These are phyloP conservation scores for Dreissena rostriformis DNA, from an alignment of 1,140 invertebrate species.

Conservation along the genomic window DNA sequence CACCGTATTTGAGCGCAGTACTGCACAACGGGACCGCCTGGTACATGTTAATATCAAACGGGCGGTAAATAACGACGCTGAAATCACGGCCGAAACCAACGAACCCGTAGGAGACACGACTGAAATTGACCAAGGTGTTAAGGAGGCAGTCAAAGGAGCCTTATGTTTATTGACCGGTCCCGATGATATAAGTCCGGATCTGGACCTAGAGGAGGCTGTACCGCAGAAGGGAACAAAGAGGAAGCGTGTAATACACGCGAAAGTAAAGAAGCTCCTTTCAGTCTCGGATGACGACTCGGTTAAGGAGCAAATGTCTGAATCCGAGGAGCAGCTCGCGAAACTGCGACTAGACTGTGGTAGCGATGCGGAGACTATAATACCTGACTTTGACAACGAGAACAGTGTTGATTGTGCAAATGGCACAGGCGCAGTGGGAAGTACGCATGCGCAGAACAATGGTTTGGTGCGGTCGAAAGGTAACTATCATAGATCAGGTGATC, in stretches of 20 bases:
- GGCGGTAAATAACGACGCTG: no score
- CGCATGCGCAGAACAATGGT: background rate
- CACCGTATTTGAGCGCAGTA: constrained; percentile 53
- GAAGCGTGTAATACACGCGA: constrained; percentile 20
- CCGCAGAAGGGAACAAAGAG: constrained; percentile 26
- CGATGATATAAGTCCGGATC: constrained; percentile 48
- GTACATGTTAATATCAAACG: no score
- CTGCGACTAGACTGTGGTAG: constrained; percentile 23
- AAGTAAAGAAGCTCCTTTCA: constrained; percentile 18
- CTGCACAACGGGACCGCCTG: no score
- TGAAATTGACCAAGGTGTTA: background rate
- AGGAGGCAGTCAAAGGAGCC: no score
- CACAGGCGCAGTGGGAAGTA: background rate
- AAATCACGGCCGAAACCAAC: background rate
- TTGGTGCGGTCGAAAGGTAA: background rate
- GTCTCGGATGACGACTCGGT: constrained; percentile 33
- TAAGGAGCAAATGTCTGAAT: constrained; percentile 48
- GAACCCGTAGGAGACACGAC: background rate
- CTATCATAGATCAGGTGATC: background rate
- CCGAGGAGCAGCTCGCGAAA: constrained; percentile 50
- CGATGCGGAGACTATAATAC: constrained; percentile 4
- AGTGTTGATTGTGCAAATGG: background rate
- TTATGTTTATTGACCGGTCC: constrained; percentile 16
- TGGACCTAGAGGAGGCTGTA: constrained; percentile 33
- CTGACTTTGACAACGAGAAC: constrained; percentile 15